phyloP scores from a whole-genome alignment of 1,140 invertebrate species.

The Acyrthosiphon pisum region DNA sequence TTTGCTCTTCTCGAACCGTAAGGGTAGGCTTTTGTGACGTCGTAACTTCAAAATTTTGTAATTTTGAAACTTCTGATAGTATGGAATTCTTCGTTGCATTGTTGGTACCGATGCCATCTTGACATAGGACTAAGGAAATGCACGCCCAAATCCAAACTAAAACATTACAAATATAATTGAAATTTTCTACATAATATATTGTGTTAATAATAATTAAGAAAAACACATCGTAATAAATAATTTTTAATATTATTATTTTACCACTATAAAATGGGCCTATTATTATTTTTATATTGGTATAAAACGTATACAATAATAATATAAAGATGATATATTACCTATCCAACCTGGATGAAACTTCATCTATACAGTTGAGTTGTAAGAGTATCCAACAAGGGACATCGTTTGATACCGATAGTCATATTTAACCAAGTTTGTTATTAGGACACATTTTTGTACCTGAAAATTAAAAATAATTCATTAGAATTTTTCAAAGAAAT shows the following conservation, averaged over 20 bases:
- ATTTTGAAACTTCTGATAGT: constrained; percentile 2
- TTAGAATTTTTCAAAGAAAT: neutral
- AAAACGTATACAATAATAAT: neutral
- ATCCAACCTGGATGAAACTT: constrained; percentile 32
- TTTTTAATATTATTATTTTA: neutral
- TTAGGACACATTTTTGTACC: neutral
- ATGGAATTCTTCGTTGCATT: constrained; percentile 12
- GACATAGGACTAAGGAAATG: constrained; percentile 38
- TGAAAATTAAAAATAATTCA: constrained; percentile 28
- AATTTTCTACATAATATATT: neutral
- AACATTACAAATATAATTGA: neutral
- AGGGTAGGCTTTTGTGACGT: neutral
- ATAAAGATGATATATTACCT: constrained; percentile 35
- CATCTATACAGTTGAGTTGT: constrained; percentile 31
- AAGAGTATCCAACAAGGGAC: constrained; percentile 21
- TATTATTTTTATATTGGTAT: neutral
- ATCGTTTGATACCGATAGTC: constrained; percentile 11
- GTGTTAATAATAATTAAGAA: neutral
- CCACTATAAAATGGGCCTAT: neutral
- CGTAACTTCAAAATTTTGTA: neutral
- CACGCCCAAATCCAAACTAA: constrained; percentile 47
- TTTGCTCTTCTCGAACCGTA: constrained; percentile 7
- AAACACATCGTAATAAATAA: neutral
- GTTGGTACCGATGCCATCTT: constrained; percentile 28
- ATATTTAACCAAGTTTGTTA: neutral